These are phyloP conservation scores for Agonopterix arenella DNA, from an alignment of 2,888 invertebrate genomes.

Conservation along the genomic window DNA sequence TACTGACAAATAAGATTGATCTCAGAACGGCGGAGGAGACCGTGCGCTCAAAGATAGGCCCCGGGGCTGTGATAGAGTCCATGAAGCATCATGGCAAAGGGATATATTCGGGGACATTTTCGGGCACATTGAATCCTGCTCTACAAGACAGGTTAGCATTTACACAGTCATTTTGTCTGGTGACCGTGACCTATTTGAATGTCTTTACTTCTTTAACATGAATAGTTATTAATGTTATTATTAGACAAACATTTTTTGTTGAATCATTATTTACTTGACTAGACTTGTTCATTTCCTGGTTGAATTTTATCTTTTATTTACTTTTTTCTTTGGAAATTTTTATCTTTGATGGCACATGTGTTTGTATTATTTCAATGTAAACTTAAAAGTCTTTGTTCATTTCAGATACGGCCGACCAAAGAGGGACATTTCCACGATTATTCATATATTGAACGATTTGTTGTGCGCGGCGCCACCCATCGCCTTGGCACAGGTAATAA, in stretches of 20 bases:
- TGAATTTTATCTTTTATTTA: no score
- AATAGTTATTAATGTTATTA: no score
- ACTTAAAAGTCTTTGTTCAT: slow-evolving; percentile 11
- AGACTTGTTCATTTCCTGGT: no score
- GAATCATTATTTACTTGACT: no score
- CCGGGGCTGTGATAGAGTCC: slow-evolving; percentile 91
- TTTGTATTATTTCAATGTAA: background rate
- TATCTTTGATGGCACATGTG: no score
- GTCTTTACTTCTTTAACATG: background rate
- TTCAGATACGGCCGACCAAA: slow-evolving; percentile 90
- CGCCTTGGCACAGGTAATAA: slow-evolving; percentile 67
- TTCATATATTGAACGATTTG: slow-evolving; percentile 96
- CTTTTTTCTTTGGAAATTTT: no score
- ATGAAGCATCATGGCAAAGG: slow-evolving; percentile 97
- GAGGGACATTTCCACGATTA: slow-evolving; percentile 95
- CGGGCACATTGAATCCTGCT: slow-evolving; percentile 95
- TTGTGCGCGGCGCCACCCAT: slow-evolving; percentile 90
- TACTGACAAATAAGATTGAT: slow-evolving; percentile 83
- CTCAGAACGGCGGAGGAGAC: slow-evolving; percentile 66
- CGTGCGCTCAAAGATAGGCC: slow-evolving; percentile 62
- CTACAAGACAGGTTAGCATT: slow-evolving; percentile 84
- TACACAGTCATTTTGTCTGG: background rate
- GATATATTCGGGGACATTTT: slow-evolving; percentile 97
- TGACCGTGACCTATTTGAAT: background rate
- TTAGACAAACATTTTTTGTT: no score